phyloP scores from a whole-genome alignment of 1,140 invertebrate species.

The Latrodectus geometricus region DNA sequence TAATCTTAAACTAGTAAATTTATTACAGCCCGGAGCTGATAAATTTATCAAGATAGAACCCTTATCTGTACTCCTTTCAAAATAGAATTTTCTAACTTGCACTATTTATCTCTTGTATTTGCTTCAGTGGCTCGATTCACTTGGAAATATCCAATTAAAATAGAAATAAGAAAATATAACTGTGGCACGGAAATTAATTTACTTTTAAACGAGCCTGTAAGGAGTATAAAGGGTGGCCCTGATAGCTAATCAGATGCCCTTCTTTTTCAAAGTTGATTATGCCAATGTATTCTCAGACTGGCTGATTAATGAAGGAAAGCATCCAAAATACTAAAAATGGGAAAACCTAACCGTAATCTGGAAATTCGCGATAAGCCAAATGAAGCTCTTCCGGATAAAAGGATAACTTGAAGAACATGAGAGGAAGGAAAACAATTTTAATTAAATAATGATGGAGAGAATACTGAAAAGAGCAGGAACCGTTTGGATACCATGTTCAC shows the following conservation, averaged over 20 bases:
- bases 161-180: not conserved
- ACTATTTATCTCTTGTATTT: no score
- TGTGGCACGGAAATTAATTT: not conserved
- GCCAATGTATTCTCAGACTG: not conserved
- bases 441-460: conserved; percentile 2
- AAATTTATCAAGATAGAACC: no score
- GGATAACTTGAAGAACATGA: not conserved
- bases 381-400: not conserved
- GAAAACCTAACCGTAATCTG: not conserved
- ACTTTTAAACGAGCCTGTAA: not conserved
- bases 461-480: not conserved
- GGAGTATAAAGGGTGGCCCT: not conserved
- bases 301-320: not conserved
- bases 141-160: not conserved
- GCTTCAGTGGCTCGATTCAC: not conserved
- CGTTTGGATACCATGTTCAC: not conserved
- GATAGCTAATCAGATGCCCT: not conserved
- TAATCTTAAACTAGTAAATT: no score
- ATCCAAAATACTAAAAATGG: not conserved
- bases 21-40: no score
- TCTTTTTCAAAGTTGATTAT: not conserved
- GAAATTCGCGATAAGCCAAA: not conserved
- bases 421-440: not conserved
- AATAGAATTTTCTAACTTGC: no score
- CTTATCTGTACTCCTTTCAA: no score